Conservation (phyloP, 2,888 invertebrate genomes). For the Tiphia femorata region DNA sequence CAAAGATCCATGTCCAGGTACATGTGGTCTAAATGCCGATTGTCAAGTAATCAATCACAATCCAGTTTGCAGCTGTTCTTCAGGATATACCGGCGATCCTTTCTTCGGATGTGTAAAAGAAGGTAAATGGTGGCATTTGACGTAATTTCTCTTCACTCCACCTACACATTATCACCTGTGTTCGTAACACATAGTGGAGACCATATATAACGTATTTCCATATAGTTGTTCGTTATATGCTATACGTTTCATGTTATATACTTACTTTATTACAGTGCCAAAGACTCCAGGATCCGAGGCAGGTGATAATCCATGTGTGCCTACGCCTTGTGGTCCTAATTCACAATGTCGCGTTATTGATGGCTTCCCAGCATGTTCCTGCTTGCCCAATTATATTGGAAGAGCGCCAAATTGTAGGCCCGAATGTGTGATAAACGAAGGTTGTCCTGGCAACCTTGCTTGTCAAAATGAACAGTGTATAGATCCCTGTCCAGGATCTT, state of each 20-base stretch:
- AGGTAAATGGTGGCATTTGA: conserved; percentile 71
- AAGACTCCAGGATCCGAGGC: conserved; percentile 64
- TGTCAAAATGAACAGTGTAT: conserved; percentile 86
- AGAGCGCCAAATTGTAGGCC: conserved; percentile 88
- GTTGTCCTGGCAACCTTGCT: conserved; percentile 86
- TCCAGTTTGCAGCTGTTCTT: conserved; percentile 85
- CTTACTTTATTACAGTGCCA: conserved; percentile 13
- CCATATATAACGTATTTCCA: background rate
- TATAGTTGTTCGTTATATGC: background rate
- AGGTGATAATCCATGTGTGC: conserved; percentile 81
- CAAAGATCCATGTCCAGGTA: conserved; percentile 84
- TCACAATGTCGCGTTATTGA: conserved; percentile 85
- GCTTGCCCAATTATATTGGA: conserved; percentile 83
- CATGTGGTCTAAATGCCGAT: conserved; percentile 85
- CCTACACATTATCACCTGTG: too few relatives aligned
- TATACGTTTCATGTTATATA: background rate
- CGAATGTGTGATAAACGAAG: conserved; percentile 87
- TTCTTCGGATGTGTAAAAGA: conserved; percentile 79
- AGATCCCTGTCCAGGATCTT: conserved; percentile 88
- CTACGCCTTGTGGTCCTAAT: conserved; percentile 87
- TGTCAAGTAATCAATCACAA: conserved; percentile 89
- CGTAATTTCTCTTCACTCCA: conserved; percentile 8
- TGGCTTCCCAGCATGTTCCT: conserved; percentile 84
- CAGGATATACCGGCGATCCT: conserved; percentile 84
- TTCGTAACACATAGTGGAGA: background rate